Conservation (phyloP, 2,797 vertebrate genomes). For the Pelodytes ibericus region DNA sequence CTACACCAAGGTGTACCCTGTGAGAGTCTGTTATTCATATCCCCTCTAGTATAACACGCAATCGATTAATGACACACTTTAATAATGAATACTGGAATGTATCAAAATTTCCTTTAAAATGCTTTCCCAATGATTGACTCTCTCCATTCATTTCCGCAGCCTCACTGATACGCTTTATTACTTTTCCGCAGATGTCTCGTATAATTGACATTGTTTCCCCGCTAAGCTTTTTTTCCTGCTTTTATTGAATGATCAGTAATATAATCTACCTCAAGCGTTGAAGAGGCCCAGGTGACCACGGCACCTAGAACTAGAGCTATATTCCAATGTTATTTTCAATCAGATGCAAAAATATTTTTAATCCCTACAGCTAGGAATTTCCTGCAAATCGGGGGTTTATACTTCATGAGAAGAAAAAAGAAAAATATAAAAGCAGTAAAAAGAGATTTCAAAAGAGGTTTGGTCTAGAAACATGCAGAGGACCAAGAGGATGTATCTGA, state of each 20-base stretch:
- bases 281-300: slow-evolving; percentile 51
- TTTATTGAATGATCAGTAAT: slow-evolving; percentile 54
- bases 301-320: slow-evolving; percentile 42
- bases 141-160: slow-evolving; percentile 42
- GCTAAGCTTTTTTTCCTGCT: slow-evolving; percentile 52
- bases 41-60: slow-evolving; percentile 26
- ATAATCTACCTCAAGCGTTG: slow-evolving; percentile 53
- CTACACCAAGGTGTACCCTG: neutral
- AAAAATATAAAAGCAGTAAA: too few relatives aligned
- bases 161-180: slow-evolving; percentile 43
- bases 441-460: neutral
- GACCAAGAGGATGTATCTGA: too few relatives aligned
- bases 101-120: slow-evolving; percentile 49
- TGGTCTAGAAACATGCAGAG: neutral
- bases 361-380: slow-evolving; percentile 51
- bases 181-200: slow-evolving; percentile 51
- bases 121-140: slow-evolving; percentile 52
- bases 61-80: slow-evolving; percentile 45
- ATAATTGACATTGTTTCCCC: slow-evolving; percentile 50
- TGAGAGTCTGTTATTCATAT: slow-evolving; percentile 19
- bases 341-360: slow-evolving; percentile 56
- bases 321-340: slow-evolving; percentile 40
- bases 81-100: slow-evolving; percentile 50
- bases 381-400: slow-evolving; percentile 51
- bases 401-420: slow-evolving; percentile 20